phyloP scores from a whole-genome alignment of 2,888 invertebrate genomes.

The Cosmopolites sordidus region DNA sequence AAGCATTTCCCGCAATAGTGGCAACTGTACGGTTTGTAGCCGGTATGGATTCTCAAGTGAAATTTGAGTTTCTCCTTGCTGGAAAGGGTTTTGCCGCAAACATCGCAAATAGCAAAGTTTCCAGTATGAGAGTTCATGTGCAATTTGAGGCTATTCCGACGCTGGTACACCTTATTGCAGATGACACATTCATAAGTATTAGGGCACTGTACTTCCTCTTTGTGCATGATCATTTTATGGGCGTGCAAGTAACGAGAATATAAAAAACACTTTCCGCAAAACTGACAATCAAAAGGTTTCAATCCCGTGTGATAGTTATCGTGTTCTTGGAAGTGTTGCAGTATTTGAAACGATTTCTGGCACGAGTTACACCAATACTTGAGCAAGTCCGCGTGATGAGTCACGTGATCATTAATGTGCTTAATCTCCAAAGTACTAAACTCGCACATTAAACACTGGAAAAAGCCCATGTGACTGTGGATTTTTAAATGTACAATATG shows the following conservation, averaged over 20 bases:
- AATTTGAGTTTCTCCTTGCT: conserved; percentile 53
- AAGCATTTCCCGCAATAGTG: conserved; percentile 45
- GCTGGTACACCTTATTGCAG: conserved; percentile 47
- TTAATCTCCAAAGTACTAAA: conserved; percentile 40
- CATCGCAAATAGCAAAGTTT: conserved; percentile 54
- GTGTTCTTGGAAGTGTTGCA: conserved; percentile 56
- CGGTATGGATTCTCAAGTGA: conserved; percentile 44
- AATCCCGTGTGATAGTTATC: conserved; percentile 56
- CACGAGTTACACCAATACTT: conserved; percentile 55
- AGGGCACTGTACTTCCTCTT: conserved; percentile 36
- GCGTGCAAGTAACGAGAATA: conserved; percentile 45
- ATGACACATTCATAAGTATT: conserved; percentile 46
- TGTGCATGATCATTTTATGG: conserved; percentile 45
- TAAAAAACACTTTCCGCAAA: conserved; percentile 53
- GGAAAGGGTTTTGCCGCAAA: conserved; percentile 56
- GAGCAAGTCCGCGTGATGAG: conserved; percentile 41
- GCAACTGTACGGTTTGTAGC: conserved; percentile 45
- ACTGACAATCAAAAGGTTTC: conserved; percentile 53
- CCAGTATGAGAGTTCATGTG: conserved; percentile 53
- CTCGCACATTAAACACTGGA: conserved; percentile 45
- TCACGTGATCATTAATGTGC: conserved; percentile 43
- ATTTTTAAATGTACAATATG: conserved; percentile 43
- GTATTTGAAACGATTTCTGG: conserved; percentile 55
- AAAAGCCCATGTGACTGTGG: conserved; percentile 41
- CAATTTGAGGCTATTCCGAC: conserved; percentile 45